phyloP scores from a whole-genome alignment of 2,888 invertebrate species.

The Eristalis intricaria region DNA sequence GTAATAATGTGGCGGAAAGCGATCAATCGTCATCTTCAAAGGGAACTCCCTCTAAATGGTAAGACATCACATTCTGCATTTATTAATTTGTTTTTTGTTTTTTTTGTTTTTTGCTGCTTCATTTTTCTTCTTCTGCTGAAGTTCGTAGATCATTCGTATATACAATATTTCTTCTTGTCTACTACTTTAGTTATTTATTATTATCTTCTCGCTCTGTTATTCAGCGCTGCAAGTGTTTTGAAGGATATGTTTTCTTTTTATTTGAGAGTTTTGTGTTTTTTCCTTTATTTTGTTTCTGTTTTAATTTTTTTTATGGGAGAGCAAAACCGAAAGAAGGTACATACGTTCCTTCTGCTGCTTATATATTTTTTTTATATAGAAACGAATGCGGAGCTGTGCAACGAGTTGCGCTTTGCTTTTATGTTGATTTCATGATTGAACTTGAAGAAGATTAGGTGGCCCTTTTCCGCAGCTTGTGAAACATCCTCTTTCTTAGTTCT shows the following conservation, averaged over 20 bases:
- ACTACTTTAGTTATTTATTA: not conserved
- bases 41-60: conserved; percentile 74
- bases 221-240: not conserved
- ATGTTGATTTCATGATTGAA: no score
- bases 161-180: not conserved
- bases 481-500: no score
- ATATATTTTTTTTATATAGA: no score
- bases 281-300: not conserved
- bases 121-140: not conserved
- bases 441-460: no score
- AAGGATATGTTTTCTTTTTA: not conserved
- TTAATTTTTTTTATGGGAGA: not conserved
- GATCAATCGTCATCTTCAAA: conserved; percentile 71
- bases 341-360: no score
- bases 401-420: no score
- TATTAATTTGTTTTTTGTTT: not conserved
- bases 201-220: not conserved
- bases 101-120: not conserved
- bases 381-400: no score
- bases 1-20: conserved; percentile 76
- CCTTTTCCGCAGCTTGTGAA: no score
- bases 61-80: conserved; percentile 8
- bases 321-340: no score
- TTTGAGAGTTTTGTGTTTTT: not conserved
- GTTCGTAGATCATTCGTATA: not conserved